These are phyloP conservation scores for Drosophila hydei DNA, from an alignment of 1,140 invertebrate species.

Conservation along the genomic window DNA sequence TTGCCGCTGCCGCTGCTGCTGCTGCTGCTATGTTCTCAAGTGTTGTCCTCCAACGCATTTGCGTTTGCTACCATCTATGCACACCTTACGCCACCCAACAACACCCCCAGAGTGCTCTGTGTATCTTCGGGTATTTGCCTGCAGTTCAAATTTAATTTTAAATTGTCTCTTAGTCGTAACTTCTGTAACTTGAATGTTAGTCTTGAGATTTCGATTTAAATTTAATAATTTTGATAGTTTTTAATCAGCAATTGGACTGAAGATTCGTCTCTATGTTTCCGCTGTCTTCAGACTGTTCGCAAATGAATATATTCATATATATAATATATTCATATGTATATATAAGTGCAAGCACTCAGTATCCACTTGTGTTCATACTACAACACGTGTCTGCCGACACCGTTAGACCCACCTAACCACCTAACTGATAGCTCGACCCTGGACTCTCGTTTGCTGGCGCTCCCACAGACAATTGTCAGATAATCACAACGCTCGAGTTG, in stretches of 20 bases:
- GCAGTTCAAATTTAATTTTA: conserved; percentile 7
- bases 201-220: too few species aligned
- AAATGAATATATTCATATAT: neutral
- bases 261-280: too few species aligned
- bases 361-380: conserved; percentile 29
- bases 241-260: neutral
- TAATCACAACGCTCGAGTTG: conserved; percentile 75
- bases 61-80: conserved; percentile 29
- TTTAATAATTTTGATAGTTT: too few species aligned
- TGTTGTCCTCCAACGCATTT: conserved; percentile 69
- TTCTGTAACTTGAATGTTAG: too few species aligned
- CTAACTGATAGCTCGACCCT: conserved; percentile 12
- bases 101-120: neutral
- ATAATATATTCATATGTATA: conserved; percentile 10
- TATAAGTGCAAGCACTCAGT: conserved; percentile 16
- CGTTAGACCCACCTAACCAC: conserved; percentile 8
- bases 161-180: neutral
- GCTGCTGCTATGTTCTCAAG: conserved; percentile 33
- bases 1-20: conserved; percentile 2
- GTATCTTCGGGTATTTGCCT: conserved; percentile 23
- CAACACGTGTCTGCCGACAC: conserved; percentile 48
- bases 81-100: neutral
- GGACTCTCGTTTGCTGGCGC: conserved; percentile 4
- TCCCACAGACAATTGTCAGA: conserved; percentile 64
- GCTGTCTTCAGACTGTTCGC: too few species aligned